Percentiles rank a stretch among this genome's conserved stretches.
Evolutionary conservation across 2,797 vertebrate genomes (phyloP).

Genomic region (Bovichtus diacanthus): DNA sequence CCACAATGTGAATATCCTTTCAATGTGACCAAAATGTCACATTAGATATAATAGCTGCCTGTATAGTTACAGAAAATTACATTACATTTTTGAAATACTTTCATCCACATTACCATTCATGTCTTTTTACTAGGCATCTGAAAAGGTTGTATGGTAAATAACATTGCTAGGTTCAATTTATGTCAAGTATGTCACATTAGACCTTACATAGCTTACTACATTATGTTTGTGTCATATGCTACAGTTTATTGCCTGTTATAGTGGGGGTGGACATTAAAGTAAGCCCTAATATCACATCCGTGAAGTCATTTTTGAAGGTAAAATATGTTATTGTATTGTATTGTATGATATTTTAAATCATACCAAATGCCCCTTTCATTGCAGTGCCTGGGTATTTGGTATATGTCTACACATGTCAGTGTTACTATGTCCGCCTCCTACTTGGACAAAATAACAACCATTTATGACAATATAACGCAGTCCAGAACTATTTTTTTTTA

Average conservation of each 20-base stretch:
- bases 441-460: background rate
- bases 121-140: background rate
- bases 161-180: background rate
- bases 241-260: too few relatives aligned
- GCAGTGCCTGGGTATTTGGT: background rate
- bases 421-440: background rate
- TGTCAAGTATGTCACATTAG: background rate
- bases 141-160: background rate
- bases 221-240: too few relatives aligned
- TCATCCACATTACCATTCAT: background rate
- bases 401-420: background rate
- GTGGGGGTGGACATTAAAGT: background rate
- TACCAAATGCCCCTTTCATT: background rate
- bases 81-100: background rate
- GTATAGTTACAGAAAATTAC: conserved; percentile 13
- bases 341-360: background rate
- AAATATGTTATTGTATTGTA: background rate
- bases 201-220: background rate
- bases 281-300: background rate
- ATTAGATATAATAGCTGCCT: conserved; percentile 20
- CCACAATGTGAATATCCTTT: conserved; percentile 11
- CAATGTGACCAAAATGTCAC: conserved; percentile 29
- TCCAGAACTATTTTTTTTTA: background rate
- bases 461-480: background rate
- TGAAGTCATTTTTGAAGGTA: background rate